Evolutionary conservation across 53 echinoderm and acorn worm genomes (phyloP).

Genomic region (Echinometra lucunter): DNA sequence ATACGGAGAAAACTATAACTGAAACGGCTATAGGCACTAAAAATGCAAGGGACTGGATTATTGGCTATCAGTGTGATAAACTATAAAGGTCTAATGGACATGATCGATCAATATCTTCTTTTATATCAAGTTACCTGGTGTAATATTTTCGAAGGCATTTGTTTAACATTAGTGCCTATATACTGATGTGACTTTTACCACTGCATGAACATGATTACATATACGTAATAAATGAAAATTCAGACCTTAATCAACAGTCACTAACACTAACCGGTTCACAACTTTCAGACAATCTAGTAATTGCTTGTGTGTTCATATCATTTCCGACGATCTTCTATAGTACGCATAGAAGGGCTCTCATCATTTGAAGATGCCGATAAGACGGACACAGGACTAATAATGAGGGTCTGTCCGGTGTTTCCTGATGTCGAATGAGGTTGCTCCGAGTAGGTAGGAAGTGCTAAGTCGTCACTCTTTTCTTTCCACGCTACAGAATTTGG

Average conservation of each 20-base stretch:
- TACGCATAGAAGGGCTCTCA: background rate
- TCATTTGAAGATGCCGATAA: constrained; percentile 34
- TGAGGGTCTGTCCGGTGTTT: background rate
- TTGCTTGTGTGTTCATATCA: background rate
- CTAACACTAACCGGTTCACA: constrained; percentile 35
- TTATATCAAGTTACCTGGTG: background rate
- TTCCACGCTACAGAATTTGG: constrained; percentile 9
- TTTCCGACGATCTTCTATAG: background rate
- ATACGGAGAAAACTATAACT: no score
- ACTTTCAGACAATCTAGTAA: constrained; percentile 17
- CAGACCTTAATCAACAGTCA: background rate
- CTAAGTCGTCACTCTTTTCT: background rate
- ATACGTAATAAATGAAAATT: no score
- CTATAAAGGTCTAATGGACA: no score
- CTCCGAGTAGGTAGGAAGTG: background rate
- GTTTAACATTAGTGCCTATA: no score
- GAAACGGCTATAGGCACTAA: no score
- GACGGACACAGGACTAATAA: constrained; percentile 16
- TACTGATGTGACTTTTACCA: no score
- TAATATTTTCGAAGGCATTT: no score
- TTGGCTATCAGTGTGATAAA: background rate
- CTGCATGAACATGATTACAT: no score
- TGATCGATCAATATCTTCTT: no score
- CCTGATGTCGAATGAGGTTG: background rate
- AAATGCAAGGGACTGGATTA: no score